Percentiles rank a stretch among this genome's conserved stretches.
These are phyloP conservation scores for Campylomormyrus tamandua DNA, from an alignment of 2,113 vertebrate species.

Conservation along the genomic window DNA sequence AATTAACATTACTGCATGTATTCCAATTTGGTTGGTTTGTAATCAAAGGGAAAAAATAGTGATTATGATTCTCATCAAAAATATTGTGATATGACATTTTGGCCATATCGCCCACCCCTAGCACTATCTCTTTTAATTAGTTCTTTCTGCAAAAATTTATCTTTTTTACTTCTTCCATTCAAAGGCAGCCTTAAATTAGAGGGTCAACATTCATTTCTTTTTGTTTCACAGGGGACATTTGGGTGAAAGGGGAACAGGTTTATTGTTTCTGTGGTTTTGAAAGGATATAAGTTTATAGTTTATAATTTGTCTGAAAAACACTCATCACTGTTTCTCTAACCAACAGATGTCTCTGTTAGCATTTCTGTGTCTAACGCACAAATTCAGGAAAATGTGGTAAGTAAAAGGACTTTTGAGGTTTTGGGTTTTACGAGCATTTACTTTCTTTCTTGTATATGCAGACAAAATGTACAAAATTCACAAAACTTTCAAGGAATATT, in stretches of 20 bases:
- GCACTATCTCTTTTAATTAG: background rate
- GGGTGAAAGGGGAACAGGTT: background rate
- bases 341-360: slow-evolving; percentile 83
- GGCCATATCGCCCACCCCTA: background rate
- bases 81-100: background rate
- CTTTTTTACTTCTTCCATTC: background rate
- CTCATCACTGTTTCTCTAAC: slow-evolving; percentile 29
- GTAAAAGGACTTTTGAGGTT: slow-evolving; percentile 33
- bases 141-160: background rate
- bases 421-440: background rate
- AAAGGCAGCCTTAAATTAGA: background rate
- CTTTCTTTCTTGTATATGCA: background rate
- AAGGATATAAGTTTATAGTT: background rate
- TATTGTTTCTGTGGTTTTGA: background rate
- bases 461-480: background rate
- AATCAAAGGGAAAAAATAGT: background rate
- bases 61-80: background rate
- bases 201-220: background rate
- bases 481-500: background rate
- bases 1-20: background rate
- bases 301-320: background rate
- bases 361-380: slow-evolving; percentile 96
- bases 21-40: background rate
- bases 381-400: slow-evolving; percentile 96
- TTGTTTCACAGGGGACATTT: background rate